Conservation (phyloP, 1,140 invertebrate species). For the Drosophila rhopaloa region DNA sequence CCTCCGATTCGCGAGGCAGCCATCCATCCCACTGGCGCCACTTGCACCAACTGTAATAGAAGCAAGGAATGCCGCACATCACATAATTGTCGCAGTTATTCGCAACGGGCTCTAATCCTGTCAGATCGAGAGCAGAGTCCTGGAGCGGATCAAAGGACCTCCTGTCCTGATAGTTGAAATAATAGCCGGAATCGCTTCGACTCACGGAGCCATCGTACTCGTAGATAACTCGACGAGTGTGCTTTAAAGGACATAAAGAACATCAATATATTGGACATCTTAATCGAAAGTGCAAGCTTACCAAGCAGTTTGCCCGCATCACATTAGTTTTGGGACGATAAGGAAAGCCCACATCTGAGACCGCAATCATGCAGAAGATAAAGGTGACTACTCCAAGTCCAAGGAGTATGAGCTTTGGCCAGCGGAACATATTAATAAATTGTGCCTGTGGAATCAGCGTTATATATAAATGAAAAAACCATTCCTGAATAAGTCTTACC, state of each 20-base stretch:
- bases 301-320: slow-evolving; percentile 88
- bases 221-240: slow-evolving; percentile 87
- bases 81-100: slow-evolving; percentile 88
- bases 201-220: slow-evolving; percentile 85
- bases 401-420: slow-evolving; percentile 54
- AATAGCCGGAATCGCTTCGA: slow-evolving; percentile 88
- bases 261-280: neutral
- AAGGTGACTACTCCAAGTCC: slow-evolving; percentile 72
- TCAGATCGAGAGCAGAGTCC: slow-evolving; percentile 64
- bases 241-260: slow-evolving; percentile 83
- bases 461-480: too few relatives aligned
- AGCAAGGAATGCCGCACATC: slow-evolving; percentile 91
- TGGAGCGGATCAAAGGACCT: slow-evolving; percentile 87
- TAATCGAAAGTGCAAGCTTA: slow-evolving; percentile 60
- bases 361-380: slow-evolving; percentile 85
- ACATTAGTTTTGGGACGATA: slow-evolving; percentile 89
- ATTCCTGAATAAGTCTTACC: slow-evolving; percentile 16
- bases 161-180: slow-evolving; percentile 90
- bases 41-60: slow-evolving; percentile 86
- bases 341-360: slow-evolving; percentile 90
- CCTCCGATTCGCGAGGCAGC: slow-evolving; percentile 45
- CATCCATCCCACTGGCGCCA: slow-evolving; percentile 44
- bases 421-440: slow-evolving; percentile 71
- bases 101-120: slow-evolving; percentile 86
- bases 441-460: slow-evolving; percentile 39